Percentiles rank a stretch among this genome's conserved stretches.
These are phyloP conservation scores for Spinus pinus DNA, from an alignment of 2,797 vertebrate genomes.

Conservation along the genomic window DNA sequence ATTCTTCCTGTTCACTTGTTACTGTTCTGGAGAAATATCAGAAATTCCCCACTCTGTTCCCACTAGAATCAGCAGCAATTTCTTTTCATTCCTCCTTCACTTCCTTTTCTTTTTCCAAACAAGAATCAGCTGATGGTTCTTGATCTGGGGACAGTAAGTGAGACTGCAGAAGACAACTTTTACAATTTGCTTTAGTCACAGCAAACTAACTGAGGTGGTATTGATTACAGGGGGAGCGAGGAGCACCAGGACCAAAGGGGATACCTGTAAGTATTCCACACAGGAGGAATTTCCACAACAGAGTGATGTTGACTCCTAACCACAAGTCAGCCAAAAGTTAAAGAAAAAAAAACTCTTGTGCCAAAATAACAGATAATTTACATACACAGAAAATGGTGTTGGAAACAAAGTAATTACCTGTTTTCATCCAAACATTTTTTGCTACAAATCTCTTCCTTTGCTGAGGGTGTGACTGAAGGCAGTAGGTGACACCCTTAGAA, in stretches of 20 bases:
- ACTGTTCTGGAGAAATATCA: not conserved
- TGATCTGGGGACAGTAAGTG: not conserved
- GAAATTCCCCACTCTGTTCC: not conserved
- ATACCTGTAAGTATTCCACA: constrained; percentile 88
- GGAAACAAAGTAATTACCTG: not conserved
- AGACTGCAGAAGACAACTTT: not conserved
- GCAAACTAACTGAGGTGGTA: constrained; percentile 18
- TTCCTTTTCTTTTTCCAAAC: not conserved
- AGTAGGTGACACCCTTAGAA: not conserved
- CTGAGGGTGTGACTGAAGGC: not conserved
- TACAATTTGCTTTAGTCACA: not conserved
- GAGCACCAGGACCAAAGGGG: constrained; percentile 89
- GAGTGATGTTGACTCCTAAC: not conserved
- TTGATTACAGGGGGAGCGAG: constrained; percentile 88
- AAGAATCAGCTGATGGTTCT: not conserved
- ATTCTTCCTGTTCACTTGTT: not conserved
- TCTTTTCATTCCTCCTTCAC: not conserved
- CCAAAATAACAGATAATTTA: not conserved
- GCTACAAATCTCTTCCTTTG: not conserved
- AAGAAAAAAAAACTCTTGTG: not conserved
- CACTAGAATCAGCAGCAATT: not conserved
- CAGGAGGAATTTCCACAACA: not conserved
- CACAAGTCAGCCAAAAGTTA: not conserved
- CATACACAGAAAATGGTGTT: not conserved
- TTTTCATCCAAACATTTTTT: not conserved